Evolutionary conservation across 2,888 invertebrate genomes (phyloP), one percentile per base, ranked within the genome.

Genomic region (Endotricha flammealis): DNA sequence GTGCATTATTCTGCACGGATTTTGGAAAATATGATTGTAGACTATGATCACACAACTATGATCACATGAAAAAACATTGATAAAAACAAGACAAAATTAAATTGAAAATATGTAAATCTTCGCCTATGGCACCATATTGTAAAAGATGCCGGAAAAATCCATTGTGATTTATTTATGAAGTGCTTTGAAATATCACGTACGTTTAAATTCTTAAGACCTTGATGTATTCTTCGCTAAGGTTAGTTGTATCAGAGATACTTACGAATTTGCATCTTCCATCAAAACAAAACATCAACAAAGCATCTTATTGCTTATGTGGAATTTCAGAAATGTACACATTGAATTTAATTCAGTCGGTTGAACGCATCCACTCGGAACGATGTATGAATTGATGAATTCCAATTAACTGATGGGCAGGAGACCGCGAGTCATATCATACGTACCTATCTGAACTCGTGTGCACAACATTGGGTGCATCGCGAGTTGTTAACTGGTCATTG

Each of bases 141-240:
- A n/a, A n/a, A n/a, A n/a, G 20, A 22, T 22, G 22, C 10, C 12
- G 41, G 42, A 46, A 47, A 43, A 39, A 53, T 58, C 57, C 48
- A 63, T 64, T 65, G 64, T 67, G 52, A 53, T 59, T 55, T 62
- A 63, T 66, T 67, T 66, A 63, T 61, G 60, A 65, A 38, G 54
- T 54, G 47, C 47, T 57, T 52, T 44, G 39, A 49, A 54, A 58
- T 50, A 14, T 9, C n/a, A 10, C 8, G 14, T n/a, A 12, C 13
- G 16, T 54, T 54, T 53, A 57, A 64, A 65, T 68, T n/a, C n/a
- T n/a, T n/a, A n/a, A n/a, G n/a, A n/a, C n/a, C n/a, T 27, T 27
- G 27, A 12, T 7, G 17, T 27, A 12, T 14, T 9, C 16, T 29
- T 29, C 6, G 14, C 16, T 13, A 9, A 29, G 14, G 2, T 1